These are phyloP conservation scores for Resseliella maxima DNA, from an alignment of 2,888 invertebrate genomes.

Conservation along the genomic window DNA sequence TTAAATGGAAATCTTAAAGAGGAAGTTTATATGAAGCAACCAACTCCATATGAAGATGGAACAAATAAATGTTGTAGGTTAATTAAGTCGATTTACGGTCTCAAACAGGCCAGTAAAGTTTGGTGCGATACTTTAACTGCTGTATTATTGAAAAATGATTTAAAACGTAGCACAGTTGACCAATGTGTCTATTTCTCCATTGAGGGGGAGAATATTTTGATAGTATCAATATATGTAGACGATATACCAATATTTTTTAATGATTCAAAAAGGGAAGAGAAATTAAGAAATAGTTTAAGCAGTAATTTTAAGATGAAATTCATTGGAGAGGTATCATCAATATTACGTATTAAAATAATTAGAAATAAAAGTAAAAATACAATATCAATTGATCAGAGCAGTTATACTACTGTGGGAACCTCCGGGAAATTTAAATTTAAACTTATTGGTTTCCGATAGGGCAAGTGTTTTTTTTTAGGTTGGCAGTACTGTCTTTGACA, in stretches of 20 bases:
- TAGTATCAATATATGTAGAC: conserved; percentile 58
- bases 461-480: no score
- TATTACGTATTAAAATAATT: neutral
- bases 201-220: neutral
- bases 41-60: conserved; percentile 54
- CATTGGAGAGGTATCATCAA: conserved; percentile 36
- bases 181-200: conserved; percentile 55
- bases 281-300: neutral
- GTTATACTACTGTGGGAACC: no score
- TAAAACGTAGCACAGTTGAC: conserved; percentile 57
- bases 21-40: conserved; percentile 49
- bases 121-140: conserved; percentile 55
- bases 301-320: conserved; percentile 56
- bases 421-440: no score
- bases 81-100: conserved; percentile 58
- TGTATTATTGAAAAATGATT: conserved; percentile 4
- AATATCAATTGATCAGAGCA: conserved; percentile 57
- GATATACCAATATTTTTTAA: conserved; percentile 19
- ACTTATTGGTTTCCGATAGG: no score
- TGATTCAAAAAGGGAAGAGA: neutral
- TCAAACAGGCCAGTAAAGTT: conserved; percentile 57
- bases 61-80: conserved; percentile 54
- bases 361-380: conserved; percentile 6
- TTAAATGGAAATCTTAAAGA: conserved; percentile 55
- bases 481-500: no score